Conservation (phyloP, 2,113 vertebrate species). For the Fregetta grallaria region DNA sequence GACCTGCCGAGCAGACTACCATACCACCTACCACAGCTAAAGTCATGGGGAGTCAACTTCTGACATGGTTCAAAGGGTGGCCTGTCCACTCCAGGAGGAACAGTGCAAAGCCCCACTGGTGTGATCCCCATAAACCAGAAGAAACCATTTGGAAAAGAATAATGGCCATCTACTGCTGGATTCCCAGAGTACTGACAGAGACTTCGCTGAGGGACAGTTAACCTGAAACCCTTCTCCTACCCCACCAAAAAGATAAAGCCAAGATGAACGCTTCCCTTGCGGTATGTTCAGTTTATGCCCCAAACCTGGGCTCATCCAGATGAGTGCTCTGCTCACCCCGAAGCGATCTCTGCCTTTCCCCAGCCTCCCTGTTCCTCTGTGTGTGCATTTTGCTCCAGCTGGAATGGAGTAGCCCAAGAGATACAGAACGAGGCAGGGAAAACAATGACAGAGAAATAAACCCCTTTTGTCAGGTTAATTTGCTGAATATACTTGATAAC, state of each 20-base stretch:
- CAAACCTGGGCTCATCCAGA: not conserved
- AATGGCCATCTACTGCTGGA: not conserved
- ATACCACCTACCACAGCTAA: not conserved
- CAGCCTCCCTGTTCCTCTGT: not conserved
- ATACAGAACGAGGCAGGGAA: not conserved
- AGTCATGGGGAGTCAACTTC: not conserved
- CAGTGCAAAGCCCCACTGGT: accelerated
- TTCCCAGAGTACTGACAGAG: not conserved
- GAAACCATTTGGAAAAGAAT: not conserved
- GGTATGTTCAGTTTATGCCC: not conserved
- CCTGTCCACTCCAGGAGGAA: accelerated
- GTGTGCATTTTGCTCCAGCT: accelerated
- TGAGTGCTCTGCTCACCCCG: not conserved
- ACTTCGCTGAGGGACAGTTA: not conserved
- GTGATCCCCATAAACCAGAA: not conserved
- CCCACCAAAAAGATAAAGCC: not conserved
- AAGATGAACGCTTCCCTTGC: not conserved
- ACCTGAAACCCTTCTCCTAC: not conserved
- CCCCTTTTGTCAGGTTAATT: not conserved
- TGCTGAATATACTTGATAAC: not conserved
- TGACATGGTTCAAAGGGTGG: not conserved
- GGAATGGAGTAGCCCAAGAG: not conserved
- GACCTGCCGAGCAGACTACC: accelerated
- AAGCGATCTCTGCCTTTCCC: not conserved
- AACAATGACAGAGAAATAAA: not conserved